A percentile compares a stretch with the other conserved stretches of the same genome.
Evolutionary conservation across 30 jellyfish, hydroid and myxozoan genomes (phyloP).

Genomic region (Pelagia noctiluca): DNA sequence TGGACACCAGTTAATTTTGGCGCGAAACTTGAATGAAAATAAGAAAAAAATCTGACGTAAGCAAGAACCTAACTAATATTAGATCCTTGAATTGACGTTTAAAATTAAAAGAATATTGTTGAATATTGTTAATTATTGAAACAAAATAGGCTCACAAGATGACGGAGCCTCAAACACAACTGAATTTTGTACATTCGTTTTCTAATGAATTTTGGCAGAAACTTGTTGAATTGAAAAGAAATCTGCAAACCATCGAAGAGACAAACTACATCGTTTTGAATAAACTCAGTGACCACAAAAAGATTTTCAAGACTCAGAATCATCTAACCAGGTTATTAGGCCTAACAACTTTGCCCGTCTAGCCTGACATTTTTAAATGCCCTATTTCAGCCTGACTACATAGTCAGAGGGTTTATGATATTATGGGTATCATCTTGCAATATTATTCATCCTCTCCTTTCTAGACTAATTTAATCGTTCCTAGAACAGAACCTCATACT

Average conservation of each 20-base stretch:
- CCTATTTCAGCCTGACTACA: too few species aligned
- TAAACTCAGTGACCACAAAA: neutral
- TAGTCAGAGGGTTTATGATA: too few species aligned
- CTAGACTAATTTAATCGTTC: neutral
- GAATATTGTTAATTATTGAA: too few species aligned
- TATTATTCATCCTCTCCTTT: neutral
- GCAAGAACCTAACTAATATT: neutral
- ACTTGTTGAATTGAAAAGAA: constrained; percentile 11
- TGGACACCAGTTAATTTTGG: too few species aligned
- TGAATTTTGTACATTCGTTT: neutral
- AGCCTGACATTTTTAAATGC: too few species aligned
- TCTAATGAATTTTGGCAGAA: constrained; percentile 52
- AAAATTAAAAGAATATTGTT: neutral
- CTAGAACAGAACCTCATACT: neutral
- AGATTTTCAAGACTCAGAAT: neutral
- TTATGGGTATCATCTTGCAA: neutral
- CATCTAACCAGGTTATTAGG: neutral
- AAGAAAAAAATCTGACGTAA: neutral
- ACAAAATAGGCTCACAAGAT: neutral
- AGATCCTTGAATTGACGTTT: neutral
- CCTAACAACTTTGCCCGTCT: neutral
- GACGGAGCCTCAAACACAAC: neutral
- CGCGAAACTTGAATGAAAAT: neutral
- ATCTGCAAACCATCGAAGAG: constrained; percentile 44
- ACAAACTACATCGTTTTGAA: constrained; percentile 17